A percentile compares a stretch with the other conserved stretches of the same genome.
Conservation (phyloP, 2,113 vertebrate species). For the Leptobrachium leishanense region DNA sequence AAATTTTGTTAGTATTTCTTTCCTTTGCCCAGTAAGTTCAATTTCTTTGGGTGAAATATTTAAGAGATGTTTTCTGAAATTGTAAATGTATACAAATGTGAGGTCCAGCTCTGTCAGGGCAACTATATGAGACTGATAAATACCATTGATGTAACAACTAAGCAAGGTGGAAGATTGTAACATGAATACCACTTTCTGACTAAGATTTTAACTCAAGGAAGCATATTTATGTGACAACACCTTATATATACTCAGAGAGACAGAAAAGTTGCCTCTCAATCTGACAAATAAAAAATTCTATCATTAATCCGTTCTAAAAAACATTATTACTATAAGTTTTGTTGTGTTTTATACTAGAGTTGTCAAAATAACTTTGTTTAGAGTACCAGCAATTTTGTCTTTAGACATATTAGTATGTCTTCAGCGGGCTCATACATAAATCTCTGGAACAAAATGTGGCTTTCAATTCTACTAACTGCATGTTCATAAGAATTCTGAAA, state of each 20-base stretch:
- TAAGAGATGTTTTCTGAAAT: too few species aligned
- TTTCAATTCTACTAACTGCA: constrained; percentile 14
- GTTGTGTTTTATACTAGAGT: neutral
- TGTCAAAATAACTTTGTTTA: neutral
- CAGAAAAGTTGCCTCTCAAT: too few species aligned
- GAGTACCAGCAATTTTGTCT: neutral
- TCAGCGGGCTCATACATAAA: constrained; percentile 8
- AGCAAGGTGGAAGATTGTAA: neutral
- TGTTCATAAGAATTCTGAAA: constrained; percentile 45
- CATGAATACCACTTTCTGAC: neutral
- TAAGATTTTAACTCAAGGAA: neutral
- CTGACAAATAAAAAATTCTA: too few species aligned
- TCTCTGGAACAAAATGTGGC: constrained; percentile 32
- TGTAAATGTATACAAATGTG: too few species aligned
- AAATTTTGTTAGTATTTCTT: too few species aligned
- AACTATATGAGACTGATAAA: too few species aligned
- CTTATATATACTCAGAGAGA: neutral
- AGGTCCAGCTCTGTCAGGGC: too few species aligned
- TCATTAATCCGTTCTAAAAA: too few species aligned
- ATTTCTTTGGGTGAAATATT: too few species aligned
- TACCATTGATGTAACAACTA: too few species aligned
- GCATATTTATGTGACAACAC: neutral
- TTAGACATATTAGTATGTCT: constrained; percentile 12
- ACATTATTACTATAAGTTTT: too few species aligned
- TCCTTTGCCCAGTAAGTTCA: too few species aligned